Conservation (phyloP, 92 coral and sea anemone genomes). For the Zoanthus sociatus region DNA sequence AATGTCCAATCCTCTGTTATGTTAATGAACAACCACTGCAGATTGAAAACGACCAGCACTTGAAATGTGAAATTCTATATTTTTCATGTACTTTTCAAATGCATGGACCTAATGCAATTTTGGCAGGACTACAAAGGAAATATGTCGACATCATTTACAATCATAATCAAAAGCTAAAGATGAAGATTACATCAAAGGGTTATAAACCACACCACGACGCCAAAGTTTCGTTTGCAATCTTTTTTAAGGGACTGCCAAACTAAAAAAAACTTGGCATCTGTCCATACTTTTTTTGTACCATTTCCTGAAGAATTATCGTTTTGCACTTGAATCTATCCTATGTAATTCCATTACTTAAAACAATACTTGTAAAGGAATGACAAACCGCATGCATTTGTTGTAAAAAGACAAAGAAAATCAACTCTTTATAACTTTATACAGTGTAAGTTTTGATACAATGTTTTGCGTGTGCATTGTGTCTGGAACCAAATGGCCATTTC, state of each 20-base stretch:
- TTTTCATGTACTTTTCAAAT: not conserved
- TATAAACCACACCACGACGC: constrained; percentile 76
- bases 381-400: not conserved
- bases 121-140: not conserved
- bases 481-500: not conserved
- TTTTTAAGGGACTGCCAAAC: constrained; percentile 6
- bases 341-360: not conserved
- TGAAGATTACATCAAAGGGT: constrained; percentile 63
- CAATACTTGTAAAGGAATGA: constrained; percentile 39
- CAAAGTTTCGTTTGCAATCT: constrained; percentile 38
- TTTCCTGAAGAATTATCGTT: not conserved
- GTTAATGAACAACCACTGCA: constrained; percentile 7
- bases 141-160: constrained; percentile 8
- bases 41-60: not conserved
- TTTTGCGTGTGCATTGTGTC: constrained; percentile 17
- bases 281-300: not conserved
- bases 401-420: constrained; percentile 26
- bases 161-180: constrained; percentile 51
- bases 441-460: not conserved
- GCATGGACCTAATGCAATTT: not conserved
- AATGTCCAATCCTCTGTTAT: constrained; percentile 8
- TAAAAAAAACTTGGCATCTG: not conserved
- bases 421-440: not conserved
- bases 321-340: not conserved
- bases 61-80: not conserved